Conservation (phyloP, 2,113 vertebrate genomes). For the Siniperca knerii region DNA sequence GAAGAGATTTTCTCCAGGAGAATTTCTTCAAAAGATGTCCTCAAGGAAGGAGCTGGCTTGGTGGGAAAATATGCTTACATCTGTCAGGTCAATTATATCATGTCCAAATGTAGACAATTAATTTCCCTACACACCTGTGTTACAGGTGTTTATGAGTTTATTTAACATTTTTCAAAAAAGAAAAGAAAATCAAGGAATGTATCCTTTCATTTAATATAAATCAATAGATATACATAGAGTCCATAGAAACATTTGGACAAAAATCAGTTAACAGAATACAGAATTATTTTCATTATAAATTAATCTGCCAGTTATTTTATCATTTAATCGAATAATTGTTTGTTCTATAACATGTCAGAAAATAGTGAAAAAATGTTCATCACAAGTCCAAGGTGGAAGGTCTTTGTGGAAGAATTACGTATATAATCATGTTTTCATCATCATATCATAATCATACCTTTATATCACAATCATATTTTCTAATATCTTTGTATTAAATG, state of each 20-base stretch:
- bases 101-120: background rate
- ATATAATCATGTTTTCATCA: too few species aligned
- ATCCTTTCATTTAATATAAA: background rate
- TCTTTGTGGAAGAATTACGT: too few species aligned
- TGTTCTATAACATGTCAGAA: too few species aligned
- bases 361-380: too few species aligned
- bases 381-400: background rate
- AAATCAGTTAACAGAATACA: background rate
- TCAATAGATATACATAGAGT: background rate
- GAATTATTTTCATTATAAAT: too few species aligned
- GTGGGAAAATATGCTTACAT: constrained; percentile 47
- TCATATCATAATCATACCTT: too few species aligned
- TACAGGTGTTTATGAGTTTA: background rate
- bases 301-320: too few species aligned
- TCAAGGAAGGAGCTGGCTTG: constrained; percentile 19
- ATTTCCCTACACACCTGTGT: too few species aligned
- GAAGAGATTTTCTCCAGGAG: background rate
- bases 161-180: background rate
- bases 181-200: too few species aligned
- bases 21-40: background rate
- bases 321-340: too few species aligned
- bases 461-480: too few species aligned
- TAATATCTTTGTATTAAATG: too few species aligned
- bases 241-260: background rate
- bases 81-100: constrained; percentile 46